Evolutionary conservation across 2,797 vertebrate genomes (phyloP), one percentile per base, ranked within the genome.

Genomic region (Oryzias sinensis): DNA sequence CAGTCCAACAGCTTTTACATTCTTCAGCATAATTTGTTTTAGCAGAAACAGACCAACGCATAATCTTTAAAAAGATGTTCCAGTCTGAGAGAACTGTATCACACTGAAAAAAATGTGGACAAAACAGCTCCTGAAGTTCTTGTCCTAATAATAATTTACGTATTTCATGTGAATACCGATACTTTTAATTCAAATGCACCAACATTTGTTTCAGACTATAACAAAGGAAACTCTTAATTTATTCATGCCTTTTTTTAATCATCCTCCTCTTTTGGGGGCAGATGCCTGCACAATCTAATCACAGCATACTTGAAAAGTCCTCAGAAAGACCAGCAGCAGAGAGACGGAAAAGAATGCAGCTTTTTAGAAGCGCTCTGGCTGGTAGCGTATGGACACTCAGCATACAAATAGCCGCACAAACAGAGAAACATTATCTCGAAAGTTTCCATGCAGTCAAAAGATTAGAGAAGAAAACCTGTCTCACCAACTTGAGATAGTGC

Each of bases 261-360:
- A 49, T 42, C 49, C 5, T 54, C 60, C 56, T 33, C 29, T 5
- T 55, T 46, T 50, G 57, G 70, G 66, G 62, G 56, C 61, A 65
- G 70, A 77, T 79, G 74, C 71, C 79, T 71, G 72, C 49, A 50
- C 74, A 86, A 89, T 91, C 89, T 91, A 88, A 91, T 91, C 80
- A 66, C 66, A 49, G 77, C 62, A 65, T 80, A 77, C 82, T 89
- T 74, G 61, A 88, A 72, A 86, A 53, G 65, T 67, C 72, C 57
- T 67, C 77, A 72, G 67, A 70, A 70, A 73, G 86, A 85, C 86
- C 80, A 82, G 76, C 58, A 56, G 72, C 56, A 62, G 14, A 74
- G 62, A 56, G 65, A 57, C 49, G 13, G 71, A 70, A 64, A 80
- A 53, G 79, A 87, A 87, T 88, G 86, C 53, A 54, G 53, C 59